A percentile compares a stretch with the other conserved stretches of the same genome.
These are phyloP conservation scores for Poecile montanus DNA, from an alignment of 2,797 vertebrate genomes.

Conservation along the genomic window DNA sequence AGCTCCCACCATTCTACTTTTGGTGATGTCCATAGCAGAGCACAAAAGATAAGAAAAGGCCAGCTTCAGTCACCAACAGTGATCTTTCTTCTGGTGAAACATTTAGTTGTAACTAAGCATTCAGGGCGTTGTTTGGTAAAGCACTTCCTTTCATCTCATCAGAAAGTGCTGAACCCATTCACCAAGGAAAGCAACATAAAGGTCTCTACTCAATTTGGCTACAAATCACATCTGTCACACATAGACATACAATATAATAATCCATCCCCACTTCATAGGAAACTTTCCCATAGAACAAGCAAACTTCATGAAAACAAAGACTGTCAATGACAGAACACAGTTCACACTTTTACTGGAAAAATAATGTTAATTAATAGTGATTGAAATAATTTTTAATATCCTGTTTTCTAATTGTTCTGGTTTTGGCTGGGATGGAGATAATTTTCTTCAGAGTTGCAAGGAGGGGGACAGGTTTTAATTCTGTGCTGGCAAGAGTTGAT, in stretches of 20 bases:
- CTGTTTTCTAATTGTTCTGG: background rate
- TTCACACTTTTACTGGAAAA: background rate
- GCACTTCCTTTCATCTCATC: background rate
- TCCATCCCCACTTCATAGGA: background rate
- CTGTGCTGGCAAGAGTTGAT: background rate
- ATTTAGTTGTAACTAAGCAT: background rate
- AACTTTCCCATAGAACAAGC: background rate
- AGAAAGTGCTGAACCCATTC: background rate
- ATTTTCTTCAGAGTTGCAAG: background rate
- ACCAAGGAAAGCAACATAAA: background rate
- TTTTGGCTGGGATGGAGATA: background rate
- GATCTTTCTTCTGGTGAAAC: background rate
- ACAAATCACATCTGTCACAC: background rate
- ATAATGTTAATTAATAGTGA: background rate
- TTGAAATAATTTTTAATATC: background rate
- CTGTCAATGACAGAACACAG: background rate
- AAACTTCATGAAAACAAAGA: background rate
- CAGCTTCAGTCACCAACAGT: background rate
- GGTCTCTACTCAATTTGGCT: background rate
- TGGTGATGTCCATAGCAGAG: background rate
- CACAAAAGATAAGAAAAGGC: background rate
- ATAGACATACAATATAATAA: background rate
- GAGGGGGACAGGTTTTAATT: background rate
- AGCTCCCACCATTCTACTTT: background rate
- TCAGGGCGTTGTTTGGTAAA: background rate